Percentiles rank a stretch among this genome's conserved stretches.
Evolutionary conservation across 2,113 vertebrate species (phyloP).

Genomic region (Chaetodon trifascialis): DNA sequence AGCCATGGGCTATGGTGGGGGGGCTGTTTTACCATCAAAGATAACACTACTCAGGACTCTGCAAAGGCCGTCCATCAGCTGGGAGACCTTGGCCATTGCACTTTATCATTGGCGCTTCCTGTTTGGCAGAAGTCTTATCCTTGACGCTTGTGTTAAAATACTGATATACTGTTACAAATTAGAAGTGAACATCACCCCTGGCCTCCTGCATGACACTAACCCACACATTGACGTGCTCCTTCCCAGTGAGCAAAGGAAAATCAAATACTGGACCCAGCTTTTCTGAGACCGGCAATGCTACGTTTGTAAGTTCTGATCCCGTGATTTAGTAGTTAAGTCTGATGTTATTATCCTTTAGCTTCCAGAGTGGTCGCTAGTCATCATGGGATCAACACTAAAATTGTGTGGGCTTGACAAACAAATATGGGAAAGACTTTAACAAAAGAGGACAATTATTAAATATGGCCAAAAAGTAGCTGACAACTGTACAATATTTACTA

Average conservation of each 20-base stretch:
- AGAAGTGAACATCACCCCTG: slow-evolving; percentile 33
- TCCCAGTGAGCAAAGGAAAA: background rate
- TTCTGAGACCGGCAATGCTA: background rate
- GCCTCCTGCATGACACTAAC: slow-evolving; percentile 8
- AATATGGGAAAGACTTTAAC: no score
- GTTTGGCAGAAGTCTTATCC: slow-evolving; percentile 50
- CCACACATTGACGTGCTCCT: background rate
- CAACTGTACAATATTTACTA: background rate
- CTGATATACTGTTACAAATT: slow-evolving; percentile 45
- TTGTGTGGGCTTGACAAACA: no score
- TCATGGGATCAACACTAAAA: no score
- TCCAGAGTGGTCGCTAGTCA: no score
- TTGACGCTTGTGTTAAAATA: slow-evolving; percentile 38
- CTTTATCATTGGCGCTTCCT: slow-evolving; percentile 69
- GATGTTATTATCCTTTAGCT: background rate
- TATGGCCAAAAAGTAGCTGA: background rate
- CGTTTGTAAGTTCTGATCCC: background rate
- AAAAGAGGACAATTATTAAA: background rate
- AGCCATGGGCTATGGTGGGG: slow-evolving; percentile 51
- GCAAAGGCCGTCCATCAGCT: slow-evolving; percentile 44
- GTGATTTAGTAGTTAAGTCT: background rate
- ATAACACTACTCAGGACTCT: slow-evolving; percentile 41
- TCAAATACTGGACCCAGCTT: background rate
- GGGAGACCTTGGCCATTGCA: slow-evolving; percentile 10
- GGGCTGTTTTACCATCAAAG: slow-evolving; percentile 74